Base-by-base conservation (phyloP, 2,888 invertebrate genomes). In the Lottia scabra region DNA sequence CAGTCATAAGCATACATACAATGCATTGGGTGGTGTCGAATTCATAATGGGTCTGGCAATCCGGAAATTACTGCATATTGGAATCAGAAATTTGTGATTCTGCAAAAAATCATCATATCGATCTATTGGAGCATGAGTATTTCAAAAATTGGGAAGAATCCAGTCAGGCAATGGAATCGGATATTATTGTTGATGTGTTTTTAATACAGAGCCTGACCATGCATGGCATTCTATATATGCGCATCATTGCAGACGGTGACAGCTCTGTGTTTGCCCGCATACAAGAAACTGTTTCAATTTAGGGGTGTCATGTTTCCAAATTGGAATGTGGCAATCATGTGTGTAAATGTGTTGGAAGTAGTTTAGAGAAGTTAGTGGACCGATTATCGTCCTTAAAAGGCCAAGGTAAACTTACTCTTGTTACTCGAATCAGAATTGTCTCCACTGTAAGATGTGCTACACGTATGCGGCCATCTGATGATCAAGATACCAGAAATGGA, bases 21-120 rank as follows among this genome's bases (percentile, higher is more conserved):
- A 80, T 75, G 78, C 76, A 8, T 43, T 73, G 23, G 78, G 78
- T n/a, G 78, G 78, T n/a, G 78, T 80, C 23, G 76, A 67, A 4
- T 70, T 78, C 6, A 77, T 81, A 13, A 74, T 76, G n/a, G 76
- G 78, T 0, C 43, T 67, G 62, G 65, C 73, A 45, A 78, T 74
- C 12, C 63, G 68, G 23, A 78, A 78, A 63, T n/a, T 78, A n/a
- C 56, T 81, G 0, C 73, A 77, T 30, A 74, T 79, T n/a, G 81
- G 78, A n/a, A 48, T 81, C 0, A 30, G 77, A 26, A 78, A 67
- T 78, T 15, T 80, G 79, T 56, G 38, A 26, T 12, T 45, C 16
- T 1, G 70, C 75, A 10, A 56, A 75, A 48, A 71, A 43, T 23
- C 43, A 70, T 48, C 8, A 68, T 13, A n/a, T 15, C 15, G 12